Evolutionary conservation across 2,113 vertebrate genomes (phyloP).

Genomic region (Equus quagga): DNA sequence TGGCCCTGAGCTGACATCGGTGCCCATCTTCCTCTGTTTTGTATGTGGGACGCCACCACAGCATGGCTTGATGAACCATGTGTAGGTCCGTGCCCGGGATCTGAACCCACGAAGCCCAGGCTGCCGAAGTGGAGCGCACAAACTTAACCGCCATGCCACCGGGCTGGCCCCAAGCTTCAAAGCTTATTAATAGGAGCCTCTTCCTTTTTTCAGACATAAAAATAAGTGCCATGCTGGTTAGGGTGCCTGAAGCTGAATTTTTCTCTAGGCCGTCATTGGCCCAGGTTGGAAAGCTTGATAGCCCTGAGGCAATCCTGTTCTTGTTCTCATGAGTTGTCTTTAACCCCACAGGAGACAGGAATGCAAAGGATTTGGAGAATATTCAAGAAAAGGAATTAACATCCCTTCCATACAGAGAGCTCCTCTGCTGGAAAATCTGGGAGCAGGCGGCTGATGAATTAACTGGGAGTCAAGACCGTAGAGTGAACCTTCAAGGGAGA

Average conservation of each 20-base stretch:
- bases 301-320: neutral
- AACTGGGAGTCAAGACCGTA: neutral
- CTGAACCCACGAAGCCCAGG: too few species aligned
- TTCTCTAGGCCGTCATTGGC: neutral
- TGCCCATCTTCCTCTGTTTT: too few species aligned
- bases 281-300: neutral
- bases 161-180: neutral
- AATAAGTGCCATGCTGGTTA: neutral
- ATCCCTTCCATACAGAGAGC: neutral
- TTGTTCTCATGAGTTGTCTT: slow-evolving; percentile 12
- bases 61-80: too few species aligned
- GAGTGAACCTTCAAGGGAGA: neutral
- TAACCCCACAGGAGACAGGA: slow-evolving; percentile 5
- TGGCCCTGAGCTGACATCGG: too few species aligned
- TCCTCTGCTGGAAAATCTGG: neutral
- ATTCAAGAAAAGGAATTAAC: neutral
- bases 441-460: neutral
- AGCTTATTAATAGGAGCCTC: neutral
- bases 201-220: neutral
- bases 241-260: neutral
- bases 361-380: neutral
- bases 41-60: too few species aligned
- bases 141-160: too few species aligned
- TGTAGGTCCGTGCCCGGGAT: too few species aligned
- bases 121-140: too few species aligned